Base-by-base conservation (phyloP, 2,797 vertebrate genomes). In the Poeciliopsis gracilis region DNA sequence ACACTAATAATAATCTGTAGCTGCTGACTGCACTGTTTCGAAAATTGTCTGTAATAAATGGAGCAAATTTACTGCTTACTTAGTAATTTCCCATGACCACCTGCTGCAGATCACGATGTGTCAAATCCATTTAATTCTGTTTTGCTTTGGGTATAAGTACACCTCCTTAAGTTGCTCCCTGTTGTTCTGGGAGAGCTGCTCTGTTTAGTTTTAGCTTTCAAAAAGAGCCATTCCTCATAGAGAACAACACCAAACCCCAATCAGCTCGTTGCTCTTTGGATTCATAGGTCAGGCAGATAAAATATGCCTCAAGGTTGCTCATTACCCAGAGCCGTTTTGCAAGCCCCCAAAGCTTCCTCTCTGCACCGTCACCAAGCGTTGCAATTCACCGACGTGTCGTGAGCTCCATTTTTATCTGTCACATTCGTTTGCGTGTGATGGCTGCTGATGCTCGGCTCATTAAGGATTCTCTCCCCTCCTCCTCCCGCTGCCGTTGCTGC, bases 381-480 rank as follows among this genome's bases (percentile, higher is more conserved):
- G 81, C 87, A 53, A 82, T 81, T 87, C 84, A 72, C 70, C 79
- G 23, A 70, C 59, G 79, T 80, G 84, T 88, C 82, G 23, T n/a
- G 45, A 67, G 82, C 81, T 92, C 85, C 85, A 85, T 89, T 92
- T 91, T 89, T 90, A 91, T 85, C 88, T 85, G 89, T 93, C 90
- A 88, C 87, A 87, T 90, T 91, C 69, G 59, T 90, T 93, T 88
- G 89, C 45, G 75, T 77, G 45, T 86, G 89, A 92, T 87, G 84
- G 80, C 74, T 38, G 71, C 89, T 86, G 90, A 91, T 82, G 86
- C 85, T 82, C 66, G 63, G 76, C 87, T 94, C 92, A 92, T 94
- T 93, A 91, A 77, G 83, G 51, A 90, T 84, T 77, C 84, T 72
- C 79, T 7, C 70, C 67, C 83, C 82, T 77, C 72, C 73, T 67